These are phyloP conservation scores for Centrocercus urophasianus DNA, from an alignment of 2,113 vertebrate genomes.

Conservation along the genomic window DNA sequence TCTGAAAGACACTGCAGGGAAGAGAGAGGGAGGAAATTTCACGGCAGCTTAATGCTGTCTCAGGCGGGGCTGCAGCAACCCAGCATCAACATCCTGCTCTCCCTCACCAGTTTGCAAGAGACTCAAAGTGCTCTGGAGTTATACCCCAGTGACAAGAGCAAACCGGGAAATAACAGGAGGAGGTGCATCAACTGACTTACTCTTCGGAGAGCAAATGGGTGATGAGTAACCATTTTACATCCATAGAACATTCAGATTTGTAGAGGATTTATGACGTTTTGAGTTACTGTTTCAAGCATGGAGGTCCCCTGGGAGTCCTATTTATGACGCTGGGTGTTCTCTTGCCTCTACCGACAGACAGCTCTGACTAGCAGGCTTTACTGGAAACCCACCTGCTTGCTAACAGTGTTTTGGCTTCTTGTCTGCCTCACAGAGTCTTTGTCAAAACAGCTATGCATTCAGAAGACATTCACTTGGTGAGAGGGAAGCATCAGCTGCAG, in stretches of 20 bases:
- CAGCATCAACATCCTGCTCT: background rate
- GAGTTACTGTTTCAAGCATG: background rate
- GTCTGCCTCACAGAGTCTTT: background rate
- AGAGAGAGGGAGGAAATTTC: background rate
- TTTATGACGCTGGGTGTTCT: background rate
- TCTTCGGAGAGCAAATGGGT: background rate
- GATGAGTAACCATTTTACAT: background rate
- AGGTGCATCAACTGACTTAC: background rate
- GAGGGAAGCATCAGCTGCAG: background rate
- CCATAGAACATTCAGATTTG: background rate
- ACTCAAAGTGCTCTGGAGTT: background rate
- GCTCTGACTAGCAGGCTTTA: background rate
- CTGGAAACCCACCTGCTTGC: background rate
- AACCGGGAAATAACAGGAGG: background rate
- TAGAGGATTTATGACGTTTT: background rate
- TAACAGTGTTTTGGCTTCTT: background rate
- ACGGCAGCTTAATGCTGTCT: background rate
- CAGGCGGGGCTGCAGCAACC: background rate
- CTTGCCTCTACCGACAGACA: background rate
- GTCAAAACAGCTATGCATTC: background rate
- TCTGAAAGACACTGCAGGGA: background rate
- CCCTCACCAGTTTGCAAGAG: fast-evolving
- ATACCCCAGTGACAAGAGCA: background rate
- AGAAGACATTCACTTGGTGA: background rate
- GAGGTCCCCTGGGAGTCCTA: background rate